A percentile compares a stretch with the other conserved stretches of the same genome.
Conservation (phyloP, 30 jellyfish, hydroid and myxozoan species). For the Turritopsis rubra region DNA sequence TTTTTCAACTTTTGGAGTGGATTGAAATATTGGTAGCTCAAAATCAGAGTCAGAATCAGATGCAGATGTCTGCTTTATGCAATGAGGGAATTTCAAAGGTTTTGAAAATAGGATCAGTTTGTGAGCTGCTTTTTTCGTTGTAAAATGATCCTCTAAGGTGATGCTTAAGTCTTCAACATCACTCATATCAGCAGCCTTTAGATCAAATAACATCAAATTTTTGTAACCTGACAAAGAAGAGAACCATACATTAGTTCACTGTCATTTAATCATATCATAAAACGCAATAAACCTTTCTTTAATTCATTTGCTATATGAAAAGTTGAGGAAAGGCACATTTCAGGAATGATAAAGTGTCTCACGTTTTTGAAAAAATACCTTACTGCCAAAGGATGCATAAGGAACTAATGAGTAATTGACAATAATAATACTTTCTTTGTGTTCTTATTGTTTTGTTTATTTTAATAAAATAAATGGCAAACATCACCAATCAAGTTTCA, state of each 20-base stretch:
- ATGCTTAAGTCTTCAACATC: neutral
- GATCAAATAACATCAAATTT: constrained; percentile 1
- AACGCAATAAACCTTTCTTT: neutral
- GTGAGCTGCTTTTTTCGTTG: neutral
- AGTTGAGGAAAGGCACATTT: neutral
- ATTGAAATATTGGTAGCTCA: constrained; percentile 7
- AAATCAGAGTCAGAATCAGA: constrained; percentile 6
- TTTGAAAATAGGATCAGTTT: constrained; percentile 5
- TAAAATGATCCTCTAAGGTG: neutral
- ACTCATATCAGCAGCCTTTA: constrained; percentile 11
- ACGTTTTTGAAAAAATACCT: neutral
- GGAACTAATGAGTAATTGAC: neutral
- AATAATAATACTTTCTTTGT: neutral
- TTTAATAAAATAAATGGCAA: neutral
- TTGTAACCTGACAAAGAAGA: neutral
- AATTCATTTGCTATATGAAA: neutral
- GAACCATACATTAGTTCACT: neutral
- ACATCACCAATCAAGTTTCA: neutral
- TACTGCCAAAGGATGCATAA: neutral
- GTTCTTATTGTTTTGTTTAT: neutral
- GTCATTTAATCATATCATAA: neutral
- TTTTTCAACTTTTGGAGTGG: constrained; percentile 2
- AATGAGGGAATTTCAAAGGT: constrained; percentile 6
- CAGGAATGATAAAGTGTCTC: neutral
- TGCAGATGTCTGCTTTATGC: neutral